phyloP scores from a whole-genome alignment of 2,888 invertebrate genomes.

The Lasioglossum marginatum region DNA sequence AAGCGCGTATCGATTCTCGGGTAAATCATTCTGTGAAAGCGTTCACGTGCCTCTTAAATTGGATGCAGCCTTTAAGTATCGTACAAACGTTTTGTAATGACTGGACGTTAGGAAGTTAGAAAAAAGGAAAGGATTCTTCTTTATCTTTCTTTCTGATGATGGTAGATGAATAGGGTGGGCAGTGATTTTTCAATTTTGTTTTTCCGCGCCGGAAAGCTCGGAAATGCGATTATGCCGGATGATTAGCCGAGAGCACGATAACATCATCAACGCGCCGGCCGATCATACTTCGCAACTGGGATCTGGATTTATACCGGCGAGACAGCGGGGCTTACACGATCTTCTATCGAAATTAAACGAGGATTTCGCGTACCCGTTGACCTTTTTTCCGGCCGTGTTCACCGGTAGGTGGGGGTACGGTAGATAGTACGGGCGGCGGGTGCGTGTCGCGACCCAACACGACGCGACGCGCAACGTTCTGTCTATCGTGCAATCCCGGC shows the following conservation, averaged over 20 bases:
- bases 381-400: conserved; percentile 49
- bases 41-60: background rate
- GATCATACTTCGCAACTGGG: conserved; percentile 60
- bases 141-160: background rate
- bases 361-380: conserved; percentile 58
- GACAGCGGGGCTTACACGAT: conserved; percentile 62
- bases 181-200: conserved; percentile 18
- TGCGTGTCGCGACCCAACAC: conserved; percentile 5
- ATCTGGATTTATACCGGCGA: conserved; percentile 68
- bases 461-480: background rate
- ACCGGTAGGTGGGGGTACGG: conserved; percentile 23
- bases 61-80: background rate
- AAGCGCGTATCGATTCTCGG: background rate
- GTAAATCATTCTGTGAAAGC: background rate
- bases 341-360: conserved; percentile 70
- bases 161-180: background rate
- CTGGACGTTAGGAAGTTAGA: no score
- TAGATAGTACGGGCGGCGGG: conserved; percentile 18
- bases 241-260: conserved; percentile 47
- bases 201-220: background rate
- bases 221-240: conserved; percentile 53
- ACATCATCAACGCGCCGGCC: conserved; percentile 42
- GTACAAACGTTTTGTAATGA: background rate
- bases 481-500: conserved; percentile 35
- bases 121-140: no score